phyloP scores from a whole-genome alignment of 2,888 invertebrate species.

The Octonoba sinensis region DNA sequence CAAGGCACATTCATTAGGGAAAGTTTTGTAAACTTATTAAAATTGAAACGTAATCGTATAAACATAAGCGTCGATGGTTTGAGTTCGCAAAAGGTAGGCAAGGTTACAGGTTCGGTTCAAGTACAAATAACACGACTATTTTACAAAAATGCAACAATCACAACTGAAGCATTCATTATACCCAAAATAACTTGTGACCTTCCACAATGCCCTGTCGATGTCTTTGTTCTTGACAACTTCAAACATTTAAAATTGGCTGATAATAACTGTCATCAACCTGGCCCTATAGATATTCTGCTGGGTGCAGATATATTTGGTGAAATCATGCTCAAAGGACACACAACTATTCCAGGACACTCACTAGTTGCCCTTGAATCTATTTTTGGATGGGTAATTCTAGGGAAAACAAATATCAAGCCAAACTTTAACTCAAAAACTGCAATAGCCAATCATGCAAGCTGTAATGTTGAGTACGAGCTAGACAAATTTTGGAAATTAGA shows the following conservation, averaged over 20 bases:
- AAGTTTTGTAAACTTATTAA: constrained; percentile 3
- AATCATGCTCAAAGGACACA: constrained; percentile 7
- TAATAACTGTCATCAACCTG: background rate
- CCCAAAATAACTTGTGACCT: constrained; percentile 1
- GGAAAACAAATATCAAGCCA: background rate
- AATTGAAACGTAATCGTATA: background rate
- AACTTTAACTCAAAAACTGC: background rate
- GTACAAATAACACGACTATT: background rate
- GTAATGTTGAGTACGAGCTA: background rate
- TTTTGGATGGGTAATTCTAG: constrained; percentile 8
- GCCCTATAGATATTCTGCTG: constrained; percentile 1
- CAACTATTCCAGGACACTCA: constrained; percentile 3
- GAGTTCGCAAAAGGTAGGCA: background rate
- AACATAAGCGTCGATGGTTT: background rate
- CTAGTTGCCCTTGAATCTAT: constrained; percentile 3
- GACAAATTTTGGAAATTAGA: constrained; percentile 67
- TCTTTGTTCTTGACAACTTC: background rate
- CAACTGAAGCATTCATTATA: background rate
- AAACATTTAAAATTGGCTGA: constrained; percentile 1
- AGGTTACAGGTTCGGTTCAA: background rate
- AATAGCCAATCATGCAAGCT: background rate
- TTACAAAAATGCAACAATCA: background rate
- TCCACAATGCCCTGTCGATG: constrained; percentile 2
- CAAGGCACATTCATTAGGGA: constrained; percentile 13
- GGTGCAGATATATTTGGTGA: constrained; percentile 11